Percentiles rank a stretch among this genome's conserved stretches.
Conservation (phyloP, 2,797 vertebrate genomes). For the Acanthiza pusilla region DNA sequence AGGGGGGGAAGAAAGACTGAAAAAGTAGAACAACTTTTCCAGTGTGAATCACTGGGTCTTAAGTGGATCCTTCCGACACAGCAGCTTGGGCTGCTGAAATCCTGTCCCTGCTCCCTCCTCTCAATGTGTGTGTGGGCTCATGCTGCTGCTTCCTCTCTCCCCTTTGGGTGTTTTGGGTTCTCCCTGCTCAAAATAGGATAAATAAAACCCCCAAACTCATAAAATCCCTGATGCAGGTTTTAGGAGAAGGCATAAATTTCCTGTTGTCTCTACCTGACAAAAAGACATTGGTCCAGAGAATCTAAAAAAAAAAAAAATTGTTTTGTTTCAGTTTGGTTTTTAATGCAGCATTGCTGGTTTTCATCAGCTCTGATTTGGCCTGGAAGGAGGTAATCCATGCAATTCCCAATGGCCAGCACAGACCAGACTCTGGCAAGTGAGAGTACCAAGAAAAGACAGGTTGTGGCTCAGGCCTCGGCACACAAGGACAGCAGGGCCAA, state of each 20-base stretch:
- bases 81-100: not conserved
- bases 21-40: conserved; percentile 24
- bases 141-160: not conserved
- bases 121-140: not conserved
- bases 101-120: not conserved
- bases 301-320: not conserved
- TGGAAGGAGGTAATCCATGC: not conserved
- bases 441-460: not conserved
- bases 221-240: not conserved
- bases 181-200: not conserved
- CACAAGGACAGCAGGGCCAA: not conserved
- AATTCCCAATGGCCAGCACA: not conserved
- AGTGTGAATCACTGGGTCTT: not conserved
- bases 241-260: not conserved
- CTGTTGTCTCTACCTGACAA: not conserved
- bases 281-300: not conserved
- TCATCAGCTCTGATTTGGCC: not conserved
- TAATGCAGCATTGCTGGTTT: not conserved
- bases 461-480: not conserved
- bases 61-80: not conserved
- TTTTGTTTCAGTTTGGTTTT: not conserved
- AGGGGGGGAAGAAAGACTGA: not conserved
- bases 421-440: not conserved
- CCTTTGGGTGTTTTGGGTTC: not conserved
- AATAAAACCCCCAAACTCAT: not conserved